Evolutionary conservation across 2,888 invertebrate genomes (phyloP).

Genomic region (Aphodius granarius): DNA sequence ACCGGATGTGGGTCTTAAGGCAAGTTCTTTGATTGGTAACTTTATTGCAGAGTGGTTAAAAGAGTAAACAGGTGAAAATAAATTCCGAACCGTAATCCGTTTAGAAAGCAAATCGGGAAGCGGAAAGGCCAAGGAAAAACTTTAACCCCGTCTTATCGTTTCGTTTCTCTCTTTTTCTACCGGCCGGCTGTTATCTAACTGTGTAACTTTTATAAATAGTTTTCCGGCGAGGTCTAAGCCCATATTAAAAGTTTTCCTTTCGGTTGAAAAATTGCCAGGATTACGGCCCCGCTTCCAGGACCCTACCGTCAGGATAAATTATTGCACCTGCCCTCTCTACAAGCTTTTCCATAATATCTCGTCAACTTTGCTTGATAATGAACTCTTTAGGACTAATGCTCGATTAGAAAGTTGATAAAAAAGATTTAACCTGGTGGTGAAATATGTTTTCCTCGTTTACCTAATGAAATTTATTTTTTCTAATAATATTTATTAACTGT

Average conservation of each 20-base stretch:
- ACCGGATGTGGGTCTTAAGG: neutral
- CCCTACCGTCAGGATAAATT: neutral
- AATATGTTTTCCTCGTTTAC: neutral
- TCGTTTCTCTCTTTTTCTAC: neutral
- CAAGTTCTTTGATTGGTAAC: neutral
- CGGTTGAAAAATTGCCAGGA: neutral
- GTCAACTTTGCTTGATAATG: neutral
- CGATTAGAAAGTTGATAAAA: neutral
- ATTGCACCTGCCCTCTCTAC: neutral
- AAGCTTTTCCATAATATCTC: neutral
- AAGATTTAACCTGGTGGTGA: neutral
- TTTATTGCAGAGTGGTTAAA: neutral
- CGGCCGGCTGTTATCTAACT: neutral
- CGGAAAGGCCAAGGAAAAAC: neutral
- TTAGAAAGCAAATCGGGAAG: neutral
- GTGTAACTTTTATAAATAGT: neutral
- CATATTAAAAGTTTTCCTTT: neutral
- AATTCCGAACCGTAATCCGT: neutral
- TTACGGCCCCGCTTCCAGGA: neutral
- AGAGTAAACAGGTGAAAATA: neutral
- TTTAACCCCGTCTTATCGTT: neutral
- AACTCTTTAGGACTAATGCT: neutral
- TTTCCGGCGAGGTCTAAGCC: neutral
- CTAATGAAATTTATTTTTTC: no score
- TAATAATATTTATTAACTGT: neutral